Conservation (phyloP, 2,888 invertebrate genomes). For the Epinotia demarniana region DNA sequence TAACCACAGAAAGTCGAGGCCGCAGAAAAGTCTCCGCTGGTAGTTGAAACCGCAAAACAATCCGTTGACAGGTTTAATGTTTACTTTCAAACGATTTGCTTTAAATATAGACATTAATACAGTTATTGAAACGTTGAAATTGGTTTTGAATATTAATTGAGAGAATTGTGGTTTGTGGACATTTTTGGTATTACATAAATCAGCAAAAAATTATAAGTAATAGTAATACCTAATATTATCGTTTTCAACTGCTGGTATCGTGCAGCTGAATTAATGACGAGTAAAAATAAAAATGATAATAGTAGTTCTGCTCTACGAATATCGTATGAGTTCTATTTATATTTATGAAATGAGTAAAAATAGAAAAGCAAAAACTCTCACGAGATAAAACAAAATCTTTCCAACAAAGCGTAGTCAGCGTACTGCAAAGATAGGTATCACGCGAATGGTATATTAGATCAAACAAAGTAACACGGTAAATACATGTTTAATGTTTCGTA, state of each 20-base stretch:
- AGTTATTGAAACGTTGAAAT: constrained; percentile 6
- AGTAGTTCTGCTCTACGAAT: neutral
- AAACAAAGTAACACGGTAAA: constrained; percentile 21
- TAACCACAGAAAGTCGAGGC: constrained; percentile 39
- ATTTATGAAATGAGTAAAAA: neutral
- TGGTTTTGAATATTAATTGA: neutral
- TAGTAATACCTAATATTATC: neutral
- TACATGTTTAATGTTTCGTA: constrained; percentile 1
- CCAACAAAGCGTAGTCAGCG: constrained; percentile 2
- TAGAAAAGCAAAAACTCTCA: neutral
- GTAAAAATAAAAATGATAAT: too few species aligned
- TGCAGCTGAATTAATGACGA: neutral
- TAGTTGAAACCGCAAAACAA: constrained; percentile 37
- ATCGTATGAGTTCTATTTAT: neutral
- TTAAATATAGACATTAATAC: constrained; percentile 20
- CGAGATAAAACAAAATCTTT: constrained; percentile 19
- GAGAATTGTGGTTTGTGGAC: constrained; percentile 3
- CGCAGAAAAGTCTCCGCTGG: constrained; percentile 27
- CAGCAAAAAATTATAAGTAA: neutral
- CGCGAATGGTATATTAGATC: constrained; percentile 31
- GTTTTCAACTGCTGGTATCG: too few species aligned
- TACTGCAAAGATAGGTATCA: constrained; percentile 9
- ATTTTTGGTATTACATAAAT: neutral
- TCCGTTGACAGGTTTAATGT: constrained; percentile 31
- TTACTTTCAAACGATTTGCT: constrained; percentile 30